phyloP scores from a whole-genome alignment of 2,113 vertebrate species.

The Rhinoptilus africanus region DNA sequence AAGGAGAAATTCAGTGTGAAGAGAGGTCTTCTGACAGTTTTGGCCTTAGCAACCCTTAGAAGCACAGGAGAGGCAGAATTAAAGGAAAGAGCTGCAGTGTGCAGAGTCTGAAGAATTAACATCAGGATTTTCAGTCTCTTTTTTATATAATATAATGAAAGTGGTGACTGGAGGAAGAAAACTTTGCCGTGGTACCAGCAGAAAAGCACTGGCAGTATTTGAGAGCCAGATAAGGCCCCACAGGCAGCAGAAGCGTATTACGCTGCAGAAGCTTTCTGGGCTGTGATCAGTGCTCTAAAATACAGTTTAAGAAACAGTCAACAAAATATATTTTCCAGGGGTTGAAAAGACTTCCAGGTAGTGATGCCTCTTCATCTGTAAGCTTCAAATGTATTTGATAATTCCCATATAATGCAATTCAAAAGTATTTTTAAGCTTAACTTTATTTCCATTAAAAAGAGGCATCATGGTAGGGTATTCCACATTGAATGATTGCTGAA shows the following conservation, averaged over 20 bases:
- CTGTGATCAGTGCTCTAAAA: not conserved
- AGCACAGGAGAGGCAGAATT: not conserved
- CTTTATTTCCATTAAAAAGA: not conserved
- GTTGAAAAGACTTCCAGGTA: not conserved
- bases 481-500: not conserved
- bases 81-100: not conserved
- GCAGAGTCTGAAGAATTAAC: conserved; percentile 11
- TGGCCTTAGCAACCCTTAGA: conserved; percentile 4
- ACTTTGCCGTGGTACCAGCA: not conserved
- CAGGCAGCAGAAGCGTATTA: not conserved
- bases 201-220: not conserved
- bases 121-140: not conserved
- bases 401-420: not conserved
- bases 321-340: not conserved
- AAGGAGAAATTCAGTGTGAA: conserved; percentile 13
- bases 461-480: not conserved
- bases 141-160: not conserved
- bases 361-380: not conserved
- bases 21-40: conserved; percentile 9
- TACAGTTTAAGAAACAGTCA: not conserved
- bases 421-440: not conserved
- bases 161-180: not conserved
- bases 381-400: not conserved
- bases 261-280: not conserved
- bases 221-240: not conserved